A percentile compares a stretch with the other conserved stretches of the same genome.
These are phyloP conservation scores for Hyles lineata DNA, from an alignment of 2,888 invertebrate genomes.

Conservation along the genomic window DNA sequence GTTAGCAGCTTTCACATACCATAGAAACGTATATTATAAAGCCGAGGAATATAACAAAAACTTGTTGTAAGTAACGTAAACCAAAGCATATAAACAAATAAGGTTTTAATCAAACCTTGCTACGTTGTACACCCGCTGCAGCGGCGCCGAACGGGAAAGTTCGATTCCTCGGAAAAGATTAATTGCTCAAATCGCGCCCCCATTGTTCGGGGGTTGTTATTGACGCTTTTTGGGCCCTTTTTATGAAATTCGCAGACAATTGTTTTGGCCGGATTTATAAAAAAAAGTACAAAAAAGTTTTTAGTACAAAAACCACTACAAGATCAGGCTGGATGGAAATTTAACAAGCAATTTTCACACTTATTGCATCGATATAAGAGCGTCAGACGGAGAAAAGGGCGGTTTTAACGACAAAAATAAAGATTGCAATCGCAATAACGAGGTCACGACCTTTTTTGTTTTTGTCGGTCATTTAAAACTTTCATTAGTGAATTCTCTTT, in stretches of 20 bases:
- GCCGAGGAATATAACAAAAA: no score
- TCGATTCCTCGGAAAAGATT: conserved; percentile 77
- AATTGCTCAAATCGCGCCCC: conserved; percentile 72
- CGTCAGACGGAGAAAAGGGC: conserved; percentile 47
- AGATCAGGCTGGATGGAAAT: conserved; percentile 34
- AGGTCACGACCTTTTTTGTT: conserved; percentile 75
- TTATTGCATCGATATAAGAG: conserved; percentile 41
- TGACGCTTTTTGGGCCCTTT: conserved; percentile 70
- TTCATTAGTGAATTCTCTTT: conserved; percentile 80
- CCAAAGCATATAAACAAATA: background rate
- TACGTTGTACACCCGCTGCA: background rate
- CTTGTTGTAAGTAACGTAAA: background rate
- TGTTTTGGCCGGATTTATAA: conserved; percentile 77
- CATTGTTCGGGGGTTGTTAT: conserved; percentile 71
- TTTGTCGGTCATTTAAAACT: conserved; percentile 80
- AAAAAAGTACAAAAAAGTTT: conserved; percentile 73
- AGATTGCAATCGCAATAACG: conserved; percentile 73
- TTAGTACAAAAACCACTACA: conserved; percentile 50
- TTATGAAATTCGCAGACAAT: conserved; percentile 76
- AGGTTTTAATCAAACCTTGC: background rate
- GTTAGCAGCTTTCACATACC: no score
- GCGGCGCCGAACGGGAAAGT: conserved; percentile 43
- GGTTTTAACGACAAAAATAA: conserved; percentile 49
- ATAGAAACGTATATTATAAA: no score
- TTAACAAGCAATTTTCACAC: conserved; percentile 41